Evolutionary conservation across 2,888 invertebrate species (phyloP).

Genomic region (Zele albiditarsus): DNA sequence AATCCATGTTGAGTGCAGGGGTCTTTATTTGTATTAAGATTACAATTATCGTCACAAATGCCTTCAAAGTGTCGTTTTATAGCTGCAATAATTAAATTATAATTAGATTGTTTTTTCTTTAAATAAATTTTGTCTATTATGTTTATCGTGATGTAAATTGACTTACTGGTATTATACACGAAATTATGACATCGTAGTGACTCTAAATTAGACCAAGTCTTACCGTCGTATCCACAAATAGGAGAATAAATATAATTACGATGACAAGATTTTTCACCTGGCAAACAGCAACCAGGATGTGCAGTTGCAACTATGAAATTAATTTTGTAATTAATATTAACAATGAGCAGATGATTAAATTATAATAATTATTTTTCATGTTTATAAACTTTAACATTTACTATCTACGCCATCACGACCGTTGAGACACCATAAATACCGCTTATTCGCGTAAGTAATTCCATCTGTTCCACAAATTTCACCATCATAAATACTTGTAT

Average conservation of each 20-base stretch:
- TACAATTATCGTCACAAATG: conserved; percentile 45
- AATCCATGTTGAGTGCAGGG: conserved; percentile 37
- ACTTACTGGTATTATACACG: conserved; percentile 42
- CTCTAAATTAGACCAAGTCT: conserved; percentile 58
- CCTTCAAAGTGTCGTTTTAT: conserved; percentile 45
- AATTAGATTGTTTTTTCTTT: not conserved
- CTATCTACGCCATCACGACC: conserved; percentile 13
- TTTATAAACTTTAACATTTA: conserved; percentile 1
- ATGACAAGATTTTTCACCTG: conserved; percentile 46
- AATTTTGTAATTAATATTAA: not conserved
- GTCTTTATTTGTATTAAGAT: conserved; percentile 34
- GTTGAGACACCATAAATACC: conserved; percentile 51
- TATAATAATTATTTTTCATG: not conserved
- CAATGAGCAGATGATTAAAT: not conserved
- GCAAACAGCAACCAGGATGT: conserved; percentile 46
- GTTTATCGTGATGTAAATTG: not conserved
- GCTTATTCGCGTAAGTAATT: conserved; percentile 50
- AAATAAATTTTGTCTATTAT: not conserved
- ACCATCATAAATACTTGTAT: conserved; percentile 42
- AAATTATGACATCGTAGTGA: conserved; percentile 55
- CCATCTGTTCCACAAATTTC: conserved; percentile 54
- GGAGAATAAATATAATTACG: conserved; percentile 54
- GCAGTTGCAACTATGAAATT: conserved; percentile 32
- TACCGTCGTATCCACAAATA: conserved; percentile 57
- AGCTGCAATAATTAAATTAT: conserved; percentile 41